phyloP scores from a whole-genome alignment of 2,797 vertebrate genomes.

The Phylloscopus collybita region DNA sequence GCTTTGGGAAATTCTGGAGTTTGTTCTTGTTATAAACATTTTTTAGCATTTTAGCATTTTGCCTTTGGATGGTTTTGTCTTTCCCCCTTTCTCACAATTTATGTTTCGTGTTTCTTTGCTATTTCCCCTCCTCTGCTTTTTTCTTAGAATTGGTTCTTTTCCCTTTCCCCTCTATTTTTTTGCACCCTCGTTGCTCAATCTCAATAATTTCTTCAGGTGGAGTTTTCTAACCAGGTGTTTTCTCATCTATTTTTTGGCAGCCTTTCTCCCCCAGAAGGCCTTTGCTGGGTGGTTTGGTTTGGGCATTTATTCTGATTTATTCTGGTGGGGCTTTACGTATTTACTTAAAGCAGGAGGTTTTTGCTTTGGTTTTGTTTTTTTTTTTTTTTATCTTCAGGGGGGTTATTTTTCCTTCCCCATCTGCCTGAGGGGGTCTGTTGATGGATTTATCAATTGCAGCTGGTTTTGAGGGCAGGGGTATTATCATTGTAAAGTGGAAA shows the following conservation, averaged over 20 bases:
- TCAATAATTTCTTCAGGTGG: background rate
- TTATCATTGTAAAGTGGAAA: background rate
- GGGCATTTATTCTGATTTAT: background rate
- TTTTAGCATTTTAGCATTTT: background rate
- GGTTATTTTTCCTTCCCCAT: background rate
- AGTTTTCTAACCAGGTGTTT: background rate
- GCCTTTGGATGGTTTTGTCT: background rate
- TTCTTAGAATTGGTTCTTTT: background rate
- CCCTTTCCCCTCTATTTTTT: background rate
- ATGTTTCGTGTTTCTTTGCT: rapidly evolving
- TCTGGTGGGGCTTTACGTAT: background rate
- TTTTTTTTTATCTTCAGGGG: background rate
- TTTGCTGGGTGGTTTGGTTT: background rate
- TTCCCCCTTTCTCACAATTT: background rate
- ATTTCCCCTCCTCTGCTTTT: rapidly evolving
- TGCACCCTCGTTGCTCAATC: rapidly evolving
- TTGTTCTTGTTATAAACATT: background rate
- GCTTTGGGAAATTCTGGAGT: background rate
- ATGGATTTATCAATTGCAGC: background rate
- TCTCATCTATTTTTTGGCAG: background rate
- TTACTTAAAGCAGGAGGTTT: background rate
- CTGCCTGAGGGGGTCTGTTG: background rate
- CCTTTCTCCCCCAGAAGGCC: background rate
- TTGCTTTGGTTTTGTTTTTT: background rate
- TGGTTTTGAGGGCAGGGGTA: background rate